These are phyloP conservation scores for Melanerpes formicivorus DNA, from an alignment of 2,113 vertebrate species.

Conservation along the genomic window DNA sequence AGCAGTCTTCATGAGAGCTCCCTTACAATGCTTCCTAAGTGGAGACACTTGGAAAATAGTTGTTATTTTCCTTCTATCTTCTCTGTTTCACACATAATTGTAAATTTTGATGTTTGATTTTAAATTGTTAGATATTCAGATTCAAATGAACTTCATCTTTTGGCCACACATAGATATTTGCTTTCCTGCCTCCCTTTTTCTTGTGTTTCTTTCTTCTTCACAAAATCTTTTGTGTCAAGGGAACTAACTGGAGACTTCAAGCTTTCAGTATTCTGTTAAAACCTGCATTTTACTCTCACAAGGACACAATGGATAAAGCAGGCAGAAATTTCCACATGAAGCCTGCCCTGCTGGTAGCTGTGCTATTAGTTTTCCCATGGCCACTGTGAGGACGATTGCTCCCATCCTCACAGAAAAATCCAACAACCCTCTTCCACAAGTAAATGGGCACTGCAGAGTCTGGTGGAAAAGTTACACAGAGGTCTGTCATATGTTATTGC, in stretches of 20 bases:
- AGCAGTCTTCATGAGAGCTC: neutral
- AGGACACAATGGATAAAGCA: neutral
- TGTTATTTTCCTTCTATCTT: neutral
- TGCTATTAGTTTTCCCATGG: neutral
- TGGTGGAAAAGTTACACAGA: neutral
- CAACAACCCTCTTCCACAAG: neutral
- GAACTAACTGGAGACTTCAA: neutral
- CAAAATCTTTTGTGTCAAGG: neutral
- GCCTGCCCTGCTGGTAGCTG: neutral
- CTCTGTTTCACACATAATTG: fast-evolving
- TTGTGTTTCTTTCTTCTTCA: neutral
- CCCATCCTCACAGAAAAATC: neutral
- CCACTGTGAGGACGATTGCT: neutral
- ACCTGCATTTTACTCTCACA: neutral
- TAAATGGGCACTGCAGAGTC: neutral
- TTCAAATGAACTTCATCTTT: neutral
- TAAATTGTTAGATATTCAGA: neutral
- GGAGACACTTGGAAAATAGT: neutral
- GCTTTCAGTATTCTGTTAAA: neutral
- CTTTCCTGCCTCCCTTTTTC: neutral
- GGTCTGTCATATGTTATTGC: neutral
- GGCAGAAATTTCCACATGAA: neutral
- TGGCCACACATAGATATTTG: neutral
- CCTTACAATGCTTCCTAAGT: neutral
- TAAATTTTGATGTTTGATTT: neutral